Evolutionary conservation across 1,140 invertebrate genomes (phyloP).

Genomic region (Platorchestia sp.): DNA sequence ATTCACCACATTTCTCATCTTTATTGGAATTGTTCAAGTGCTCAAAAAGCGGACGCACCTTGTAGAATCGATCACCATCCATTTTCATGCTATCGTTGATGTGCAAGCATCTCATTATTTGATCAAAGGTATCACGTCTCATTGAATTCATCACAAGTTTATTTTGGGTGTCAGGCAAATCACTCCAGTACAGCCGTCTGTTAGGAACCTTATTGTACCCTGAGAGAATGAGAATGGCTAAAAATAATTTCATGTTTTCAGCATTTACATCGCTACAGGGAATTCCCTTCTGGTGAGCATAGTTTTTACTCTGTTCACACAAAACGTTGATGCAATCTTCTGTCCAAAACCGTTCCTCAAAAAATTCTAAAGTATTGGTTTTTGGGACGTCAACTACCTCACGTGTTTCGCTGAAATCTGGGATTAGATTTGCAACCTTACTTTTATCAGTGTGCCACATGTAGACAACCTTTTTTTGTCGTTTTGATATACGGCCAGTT

Average conservation of each 20-base stretch:
- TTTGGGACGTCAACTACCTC: background rate
- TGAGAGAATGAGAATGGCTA: slow-evolving; percentile 56
- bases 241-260: slow-evolving; percentile 58
- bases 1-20: slow-evolving; percentile 53
- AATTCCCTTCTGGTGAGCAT: slow-evolving; percentile 46
- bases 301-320: background rate
- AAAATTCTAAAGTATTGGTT: background rate
- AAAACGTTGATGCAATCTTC: background rate
- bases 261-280: slow-evolving; percentile 54
- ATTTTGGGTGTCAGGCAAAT: slow-evolving; percentile 56
- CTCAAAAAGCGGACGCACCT: slow-evolving; percentile 57
- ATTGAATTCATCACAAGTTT: too few species aligned
- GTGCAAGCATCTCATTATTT: slow-evolving; percentile 58
- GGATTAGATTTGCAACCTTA: background rate
- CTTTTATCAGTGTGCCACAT: slow-evolving; percentile 1
- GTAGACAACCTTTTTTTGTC: background rate
- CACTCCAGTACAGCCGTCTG: slow-evolving; percentile 56
- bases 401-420: background rate
- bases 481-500: background rate
- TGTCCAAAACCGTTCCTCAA: slow-evolving; percentile 14
- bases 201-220: slow-evolving; percentile 57
- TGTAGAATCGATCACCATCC: slow-evolving; percentile 55
- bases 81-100: slow-evolving; percentile 57
- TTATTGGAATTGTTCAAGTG: slow-evolving; percentile 57
- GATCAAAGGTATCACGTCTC: slow-evolving; percentile 57